Evolutionary conservation across 2,113 vertebrate species (phyloP), one percentile per base, ranked within the genome.

Genomic region (Nasalis larvatus): DNA sequence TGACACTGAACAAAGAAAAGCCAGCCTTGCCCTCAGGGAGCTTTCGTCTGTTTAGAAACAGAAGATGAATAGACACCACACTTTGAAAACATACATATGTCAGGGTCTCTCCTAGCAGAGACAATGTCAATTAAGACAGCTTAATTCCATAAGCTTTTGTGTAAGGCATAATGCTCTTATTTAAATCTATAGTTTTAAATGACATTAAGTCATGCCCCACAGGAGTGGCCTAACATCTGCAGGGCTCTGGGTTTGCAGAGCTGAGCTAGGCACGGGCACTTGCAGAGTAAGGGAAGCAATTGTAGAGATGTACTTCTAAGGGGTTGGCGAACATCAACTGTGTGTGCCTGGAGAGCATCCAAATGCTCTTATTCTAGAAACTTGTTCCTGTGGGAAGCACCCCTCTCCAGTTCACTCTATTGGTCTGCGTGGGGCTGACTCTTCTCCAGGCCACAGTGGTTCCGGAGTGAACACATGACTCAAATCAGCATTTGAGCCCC

Each of bases 261-360:
- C 13, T 16, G 17, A 71, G 40, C 8, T 18, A 23, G 14, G 47
- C 47, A 1, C 0, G 0, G 21, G 6, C 5, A 11, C 4, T 1
- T 40, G 76, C 2, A 0, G 23, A n/a, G n/a, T n/a, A 6, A 82
- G 47, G 35, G 45, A 30, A 47, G 10, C 17, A 9, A 6, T 68
- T 56, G 7, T 7, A 30, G 9, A 85, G 4, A 30, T 58, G 58
- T 58, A 25, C 23, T 58, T 25, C 58, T 25, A 32, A 77, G 52
- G 77, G 20, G 27, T 8, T 0, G 0, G 21, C 18, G 73, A 49
- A 32, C 17, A 68, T 17, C 60, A 42, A 5, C 30, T 66, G 20
- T 23, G 20, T 13, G 6, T 32, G 30, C 27, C 8, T 60, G 47
- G 35, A 37, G 21, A 40, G 63, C 27, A 14, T 27, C 35, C 37